Base-by-base conservation (phyloP, 2,888 invertebrate genomes). In the Dryomyza anilis region DNA sequence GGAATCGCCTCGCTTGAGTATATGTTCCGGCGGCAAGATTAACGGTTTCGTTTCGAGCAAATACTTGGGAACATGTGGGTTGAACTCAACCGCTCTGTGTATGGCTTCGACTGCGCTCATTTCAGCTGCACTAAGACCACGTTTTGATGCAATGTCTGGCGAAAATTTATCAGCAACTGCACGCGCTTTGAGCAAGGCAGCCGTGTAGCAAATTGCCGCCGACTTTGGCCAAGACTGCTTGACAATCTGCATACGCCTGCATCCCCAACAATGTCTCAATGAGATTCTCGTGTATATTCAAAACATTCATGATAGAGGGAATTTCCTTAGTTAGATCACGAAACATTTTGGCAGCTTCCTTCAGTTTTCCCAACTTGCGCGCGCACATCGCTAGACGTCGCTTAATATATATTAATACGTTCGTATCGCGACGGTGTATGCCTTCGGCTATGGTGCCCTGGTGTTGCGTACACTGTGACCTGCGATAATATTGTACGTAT, bases 51-150 rank as follows among this genome's bases (percentile, higher is more conserved):
- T 93, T 87, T 98, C 98, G 78, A 97, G 85, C 73, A 98, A 86
- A 86, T 97, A 97, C 86, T 96, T 96, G 63, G 97, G 96, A 78
- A 97, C 98, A 85, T 97, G 96, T 65, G 98, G 97, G 87, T 98
- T 98, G 84, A 95, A 98, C 83, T 96, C 97, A 53, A 98, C 95
- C 10, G 98, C 98, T 78, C 95, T 86, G 79, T 97, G 96, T 74
- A 96, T 95, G 0, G 95, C 95, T 84, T 96, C 95, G 0, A 96
- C 93, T 1, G 97, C 97, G 72, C 91, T 91, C 89, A 93, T 91
- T 83, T 97, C 97, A 16, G 94, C 93, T 19, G 92, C 88, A 66
- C 90, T 92, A 64, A 94, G 84, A 3, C 95, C 94, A 74, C 93
- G 85, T 84, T 93, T 93, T 72, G 91, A 91, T 36, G 92, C 93